A percentile compares a stretch with the other conserved stretches of the same genome.
Evolutionary conservation across 2,888 invertebrate genomes (phyloP).

Genomic region (Saturnia japonica): DNA sequence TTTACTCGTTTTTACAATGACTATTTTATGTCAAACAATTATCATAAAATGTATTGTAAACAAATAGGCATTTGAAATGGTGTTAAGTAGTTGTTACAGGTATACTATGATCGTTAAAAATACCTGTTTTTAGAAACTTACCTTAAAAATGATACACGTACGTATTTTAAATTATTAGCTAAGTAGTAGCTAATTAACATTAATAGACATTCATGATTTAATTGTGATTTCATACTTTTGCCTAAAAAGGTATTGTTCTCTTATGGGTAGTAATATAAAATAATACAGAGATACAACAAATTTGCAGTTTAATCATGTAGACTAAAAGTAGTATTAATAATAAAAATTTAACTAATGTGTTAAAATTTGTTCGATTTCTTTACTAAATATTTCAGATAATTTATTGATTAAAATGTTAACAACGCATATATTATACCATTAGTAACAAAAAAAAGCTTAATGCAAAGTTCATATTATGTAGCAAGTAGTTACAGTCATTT

Average conservation of each 20-base stretch:
- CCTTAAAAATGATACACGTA: too few species aligned
- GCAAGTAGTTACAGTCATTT: too few species aligned
- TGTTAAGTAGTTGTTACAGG: not conserved
- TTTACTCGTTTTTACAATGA: slow-evolving; percentile 24
- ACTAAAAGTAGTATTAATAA: not conserved
- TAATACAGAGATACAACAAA: not conserved
- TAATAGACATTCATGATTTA: not conserved
- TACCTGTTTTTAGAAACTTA: not conserved
- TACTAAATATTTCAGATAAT: too few species aligned
- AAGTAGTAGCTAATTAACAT: too few species aligned
- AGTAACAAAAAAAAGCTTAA: too few species aligned
- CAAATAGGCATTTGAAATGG: not conserved
- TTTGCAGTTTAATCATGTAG: not conserved
- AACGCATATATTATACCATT: too few species aligned
- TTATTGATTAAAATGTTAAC: too few species aligned
- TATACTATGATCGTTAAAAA: not conserved
- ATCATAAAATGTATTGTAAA: not conserved
- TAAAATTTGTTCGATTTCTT: too few species aligned
- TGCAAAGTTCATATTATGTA: too few species aligned
- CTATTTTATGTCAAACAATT: slow-evolving; percentile 23
- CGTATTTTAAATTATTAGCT: too few species aligned
- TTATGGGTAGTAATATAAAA: not conserved
- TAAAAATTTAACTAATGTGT: not conserved
- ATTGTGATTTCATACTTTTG: not conserved
- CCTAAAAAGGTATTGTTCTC: not conserved